These are phyloP conservation scores for Cirrhinus mrigala DNA, from an alignment of 2,797 vertebrate genomes.

Conservation along the genomic window DNA sequence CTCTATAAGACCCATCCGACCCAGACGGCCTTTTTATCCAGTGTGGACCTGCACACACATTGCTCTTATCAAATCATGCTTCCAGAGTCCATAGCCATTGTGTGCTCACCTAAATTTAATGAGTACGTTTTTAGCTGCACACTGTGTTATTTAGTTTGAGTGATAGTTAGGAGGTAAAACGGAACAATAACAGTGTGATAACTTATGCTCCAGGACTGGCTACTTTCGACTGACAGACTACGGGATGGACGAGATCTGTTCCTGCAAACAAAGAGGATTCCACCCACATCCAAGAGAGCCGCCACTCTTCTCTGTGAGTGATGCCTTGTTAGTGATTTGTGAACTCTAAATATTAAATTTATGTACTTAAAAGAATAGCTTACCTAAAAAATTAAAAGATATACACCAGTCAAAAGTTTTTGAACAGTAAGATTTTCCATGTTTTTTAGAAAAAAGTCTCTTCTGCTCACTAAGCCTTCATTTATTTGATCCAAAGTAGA, in stretches of 20 bases:
- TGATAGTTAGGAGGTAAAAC: neutral
- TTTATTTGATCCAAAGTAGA: no score
- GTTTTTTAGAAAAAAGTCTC: no score
- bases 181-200: constrained; percentile 4
- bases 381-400: neutral
- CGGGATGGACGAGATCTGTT: constrained; percentile 91
- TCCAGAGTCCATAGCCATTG: constrained; percentile 94
- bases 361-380: neutral
- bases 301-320: constrained; percentile 91
- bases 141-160: neutral
- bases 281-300: constrained; percentile 95
- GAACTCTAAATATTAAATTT: neutral
- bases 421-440: no score
- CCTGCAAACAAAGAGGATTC: constrained; percentile 94
- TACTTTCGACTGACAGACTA: constrained; percentile 94
- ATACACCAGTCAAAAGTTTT: neutral
- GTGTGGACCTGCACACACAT: constrained; percentile 96
- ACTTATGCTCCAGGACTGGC: constrained; percentile 82
- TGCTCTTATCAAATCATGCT: constrained; percentile 99
- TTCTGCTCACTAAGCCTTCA: no score
- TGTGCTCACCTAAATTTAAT: constrained; percentile 95
- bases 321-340: neutral
- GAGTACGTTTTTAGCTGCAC: constrained; percentile 77
- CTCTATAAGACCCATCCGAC: constrained; percentile 91
- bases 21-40: constrained; percentile 98